Evolutionary conservation across 2,113 vertebrate species (phyloP).

Genomic region (Parotia lawesii): DNA sequence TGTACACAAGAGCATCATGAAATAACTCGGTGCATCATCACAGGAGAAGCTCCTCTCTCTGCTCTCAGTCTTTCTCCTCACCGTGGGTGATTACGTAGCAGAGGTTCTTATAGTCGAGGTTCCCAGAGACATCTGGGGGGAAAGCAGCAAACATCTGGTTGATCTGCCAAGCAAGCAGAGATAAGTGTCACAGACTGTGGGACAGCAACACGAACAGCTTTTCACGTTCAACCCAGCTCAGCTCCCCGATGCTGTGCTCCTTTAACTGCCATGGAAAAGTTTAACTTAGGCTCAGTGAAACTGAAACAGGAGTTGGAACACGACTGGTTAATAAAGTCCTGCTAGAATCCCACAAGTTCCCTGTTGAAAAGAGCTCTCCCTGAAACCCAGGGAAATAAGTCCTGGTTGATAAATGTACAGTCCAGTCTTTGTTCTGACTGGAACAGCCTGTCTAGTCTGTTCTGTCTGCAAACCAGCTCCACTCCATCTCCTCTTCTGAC

Average conservation of each 20-base stretch:
- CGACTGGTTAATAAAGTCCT: not conserved
- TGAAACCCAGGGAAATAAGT: not conserved
- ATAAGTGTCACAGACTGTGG: not conserved
- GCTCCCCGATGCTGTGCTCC: not conserved
- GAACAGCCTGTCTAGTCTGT: not conserved
- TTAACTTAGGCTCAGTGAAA: not conserved
- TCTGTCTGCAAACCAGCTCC: not conserved
- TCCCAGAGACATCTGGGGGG: slow-evolving; percentile 85
- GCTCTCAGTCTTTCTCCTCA: slow-evolving; percentile 83
- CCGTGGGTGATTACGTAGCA: slow-evolving; percentile 90
- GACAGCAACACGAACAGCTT: not conserved
- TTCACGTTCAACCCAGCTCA: not conserved
- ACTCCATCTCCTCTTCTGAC: not conserved
- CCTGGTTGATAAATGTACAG: not conserved
- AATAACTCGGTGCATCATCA: not conserved
- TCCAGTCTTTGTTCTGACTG: not conserved
- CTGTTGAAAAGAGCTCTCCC: not conserved
- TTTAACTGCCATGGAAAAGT: not conserved
- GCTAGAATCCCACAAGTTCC: not conserved
- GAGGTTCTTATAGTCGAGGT: slow-evolving; percentile 89
- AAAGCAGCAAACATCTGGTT: slow-evolving; percentile 89
- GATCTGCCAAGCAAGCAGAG: slow-evolving; percentile 67
- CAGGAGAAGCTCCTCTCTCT: not conserved
- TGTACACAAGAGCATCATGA: not conserved
- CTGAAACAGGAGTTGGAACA: not conserved